Base-by-base conservation (phyloP, 2,113 vertebrate genomes). In the Phasianus colchicus region DNA sequence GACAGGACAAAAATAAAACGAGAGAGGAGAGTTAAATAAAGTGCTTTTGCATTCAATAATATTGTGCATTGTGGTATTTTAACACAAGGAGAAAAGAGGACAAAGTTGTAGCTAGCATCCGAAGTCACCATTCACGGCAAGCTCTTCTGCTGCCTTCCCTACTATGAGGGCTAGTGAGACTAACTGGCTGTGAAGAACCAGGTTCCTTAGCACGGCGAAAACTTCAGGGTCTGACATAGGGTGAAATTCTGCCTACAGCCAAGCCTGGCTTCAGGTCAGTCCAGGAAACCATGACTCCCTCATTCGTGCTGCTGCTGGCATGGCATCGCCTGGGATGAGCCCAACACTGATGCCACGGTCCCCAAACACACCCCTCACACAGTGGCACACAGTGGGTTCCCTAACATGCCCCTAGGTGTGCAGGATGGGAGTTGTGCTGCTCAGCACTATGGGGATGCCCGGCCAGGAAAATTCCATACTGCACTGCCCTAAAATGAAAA, bases 21-120 rank as follows among this genome's bases (percentile, higher is more conserved):
- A 90, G 10, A 94, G 67, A 94, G 84, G 89, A 70, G 55, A 60
- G 91, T 95, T 89, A 80, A 80, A 93, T 54, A 32, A 42, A 76
- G 16, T 30, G 64, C 52, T 60, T 94, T 32, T 79, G 22, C 60
- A 45, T 64, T 84, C 21, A 21, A 22, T 57, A 13, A 17, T 61
- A 24, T 29, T 34, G 40, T 1, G 7, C 76, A 50, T 58, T 20
- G 3, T 0, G 5, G 4, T 7, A 63, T 65, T 76, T 60, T 45
- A 36, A 77, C 93, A 55, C 0, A 1, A 60, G 30, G 27, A 21
- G 40, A 52, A 43, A 2, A 13, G 1, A 63, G n/a, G 32, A 17
- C n/a, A 40, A 38, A 2, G 24, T 9, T 1, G 3, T 13, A n/a
- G 55, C 15, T n/a, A 40, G 24, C 36, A 75, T 42, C 42, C 34